Percentiles rank a stretch among this genome's conserved stretches.
These are phyloP conservation scores for Spea hammondii DNA, from an alignment of 2,797 vertebrate genomes.

Conservation along the genomic window DNA sequence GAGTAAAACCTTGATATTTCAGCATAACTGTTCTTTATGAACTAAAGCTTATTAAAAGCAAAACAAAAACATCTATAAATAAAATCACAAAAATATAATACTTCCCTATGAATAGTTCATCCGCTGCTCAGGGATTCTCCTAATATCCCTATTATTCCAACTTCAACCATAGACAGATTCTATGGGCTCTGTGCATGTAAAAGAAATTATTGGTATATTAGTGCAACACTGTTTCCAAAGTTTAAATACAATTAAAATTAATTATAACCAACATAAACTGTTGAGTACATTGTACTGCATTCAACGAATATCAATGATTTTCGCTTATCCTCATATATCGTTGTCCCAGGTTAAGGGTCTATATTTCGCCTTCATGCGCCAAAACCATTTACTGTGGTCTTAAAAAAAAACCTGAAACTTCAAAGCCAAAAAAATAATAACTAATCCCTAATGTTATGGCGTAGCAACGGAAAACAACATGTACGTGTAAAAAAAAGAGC, in stretches of 20 bases:
- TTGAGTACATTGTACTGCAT: background rate
- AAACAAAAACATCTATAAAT: no score
- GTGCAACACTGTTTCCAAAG: no score
- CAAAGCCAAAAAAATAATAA: constrained; percentile 53
- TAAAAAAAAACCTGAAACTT: constrained; percentile 34
- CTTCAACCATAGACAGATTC: no score
- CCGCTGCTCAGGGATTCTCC: no score
- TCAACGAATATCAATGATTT: background rate
- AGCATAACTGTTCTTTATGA: no score
- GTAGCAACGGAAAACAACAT: constrained; percentile 45
- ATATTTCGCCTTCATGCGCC: constrained; percentile 49
- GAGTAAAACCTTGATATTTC: no score
- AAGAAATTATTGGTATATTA: no score
- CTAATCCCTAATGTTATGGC: constrained; percentile 33
- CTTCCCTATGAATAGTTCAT: no score
- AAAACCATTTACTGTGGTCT: constrained; percentile 52
- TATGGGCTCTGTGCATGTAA: no score
- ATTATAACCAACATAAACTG: background rate
- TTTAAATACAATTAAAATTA: background rate
- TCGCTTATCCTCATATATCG: constrained; percentile 2
- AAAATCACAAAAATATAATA: no score
- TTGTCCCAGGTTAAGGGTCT: background rate
- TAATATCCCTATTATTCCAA: no score
- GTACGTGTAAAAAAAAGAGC: constrained; percentile 32
- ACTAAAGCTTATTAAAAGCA: no score